Base-by-base conservation (phyloP, 2,888 invertebrate genomes). In the Pheosia gnoma region DNA sequence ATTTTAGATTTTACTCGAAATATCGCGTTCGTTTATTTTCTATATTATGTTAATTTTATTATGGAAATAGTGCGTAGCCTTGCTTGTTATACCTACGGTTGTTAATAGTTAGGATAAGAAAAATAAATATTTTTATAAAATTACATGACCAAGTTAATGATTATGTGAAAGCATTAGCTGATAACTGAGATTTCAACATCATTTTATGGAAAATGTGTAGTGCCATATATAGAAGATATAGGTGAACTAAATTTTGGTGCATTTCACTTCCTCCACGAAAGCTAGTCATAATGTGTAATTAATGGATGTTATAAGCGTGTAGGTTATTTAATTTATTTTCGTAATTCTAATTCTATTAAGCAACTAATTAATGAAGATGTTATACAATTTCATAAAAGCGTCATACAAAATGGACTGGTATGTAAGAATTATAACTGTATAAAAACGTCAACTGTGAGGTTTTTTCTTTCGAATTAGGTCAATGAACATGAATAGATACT, bases 91-190 rank as follows among this genome's bases (percentile, higher is more conserved):
- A 66, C 8, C 55, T 78, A 79, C 70, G 78, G 79, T 80, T 85
- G 80, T 82, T 86, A 74, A 79, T 76, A 77, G 60, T 72, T 81
- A 86, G 75, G 65, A 45, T 88, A 88, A 88, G 86, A 77, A 81
- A 84, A 82, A 80, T 78, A 74, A 74, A 88, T 91, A 91, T 91
- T 91, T 91, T 91, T 91, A 79, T 91, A 91, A 83, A 39, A 68
- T 64, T 82, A 70, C 77, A 80, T 81, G 91, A 91, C 91, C 91
- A 91, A 91, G 78, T 79, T 81, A 80, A 81, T 78, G 78, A 81
- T 85, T 85, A 76, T 80, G 78, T 76, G 66, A 75, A 78, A 72
- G 71, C 71, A 71, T 71, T 69, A 63, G 69, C 72, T 74, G 74
- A 59, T 69, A 52, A 56, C 9, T n/a, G 9, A n/a, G 10, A 10